These are phyloP conservation scores for Pyrochroa serraticornis DNA, from an alignment of 2,888 invertebrate species.

Conservation along the genomic window DNA sequence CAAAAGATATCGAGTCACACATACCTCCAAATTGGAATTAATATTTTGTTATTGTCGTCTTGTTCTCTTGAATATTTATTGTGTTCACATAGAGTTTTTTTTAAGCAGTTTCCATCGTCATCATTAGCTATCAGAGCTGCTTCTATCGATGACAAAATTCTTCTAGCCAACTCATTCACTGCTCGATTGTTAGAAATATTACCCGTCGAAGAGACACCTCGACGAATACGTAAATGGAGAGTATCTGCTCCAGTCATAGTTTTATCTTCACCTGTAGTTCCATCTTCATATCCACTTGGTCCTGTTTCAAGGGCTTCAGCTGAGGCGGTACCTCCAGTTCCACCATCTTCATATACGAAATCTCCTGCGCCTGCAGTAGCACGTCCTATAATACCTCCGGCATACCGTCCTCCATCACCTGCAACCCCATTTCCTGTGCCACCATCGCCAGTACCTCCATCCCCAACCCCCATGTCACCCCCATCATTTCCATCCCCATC, in stretches of 20 bases:
- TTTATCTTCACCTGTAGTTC: conserved; percentile 1
- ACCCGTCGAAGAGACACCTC: conserved; percentile 45
- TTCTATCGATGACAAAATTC: conserved; percentile 64
- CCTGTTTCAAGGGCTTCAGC: conserved; percentile 8
- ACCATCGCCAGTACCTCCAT: conserved; percentile 22
- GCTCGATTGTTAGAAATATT: conserved; percentile 53
- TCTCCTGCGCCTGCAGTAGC: conserved; percentile 21
- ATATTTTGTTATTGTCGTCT: conserved; percentile 65
- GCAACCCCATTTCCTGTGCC: conserved; percentile 15
- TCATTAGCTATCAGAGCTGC: conserved; percentile 61
- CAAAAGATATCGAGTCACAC: background rate
- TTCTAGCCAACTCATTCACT: conserved; percentile 63
- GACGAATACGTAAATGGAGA: conserved; percentile 52
- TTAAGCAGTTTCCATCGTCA: conserved; percentile 66
- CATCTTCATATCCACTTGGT: conserved; percentile 10
- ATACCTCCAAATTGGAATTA: conserved; percentile 80
- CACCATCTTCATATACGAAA: conserved; percentile 7
- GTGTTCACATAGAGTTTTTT: conserved; percentile 69
- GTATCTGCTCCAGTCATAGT: conserved; percentile 23
- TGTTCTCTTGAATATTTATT: conserved; percentile 67
- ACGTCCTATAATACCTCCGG: conserved; percentile 13
- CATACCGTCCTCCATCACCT: conserved; percentile 6
- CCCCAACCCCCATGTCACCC: conserved; percentile 19
- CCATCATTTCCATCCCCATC: conserved; percentile 9
- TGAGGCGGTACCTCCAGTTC: conserved; percentile 17